These are phyloP conservation scores for Cyprinodon brontotheroides DNA, from an alignment of 2,113 vertebrate genomes.

Conservation along the genomic window DNA sequence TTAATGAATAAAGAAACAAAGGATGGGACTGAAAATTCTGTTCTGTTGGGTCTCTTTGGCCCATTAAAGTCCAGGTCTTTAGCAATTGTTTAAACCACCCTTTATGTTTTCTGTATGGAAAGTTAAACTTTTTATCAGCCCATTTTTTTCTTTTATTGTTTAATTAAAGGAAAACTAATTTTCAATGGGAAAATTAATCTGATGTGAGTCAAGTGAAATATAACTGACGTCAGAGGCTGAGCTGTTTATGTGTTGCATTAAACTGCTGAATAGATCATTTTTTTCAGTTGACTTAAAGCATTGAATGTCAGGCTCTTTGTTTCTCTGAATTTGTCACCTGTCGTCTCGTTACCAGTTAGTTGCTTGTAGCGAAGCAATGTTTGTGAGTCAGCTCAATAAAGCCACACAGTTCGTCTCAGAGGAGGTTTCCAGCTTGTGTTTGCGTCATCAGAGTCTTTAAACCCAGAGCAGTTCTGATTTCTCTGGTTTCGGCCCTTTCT, in stretches of 20 bases:
- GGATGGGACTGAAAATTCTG: too few species aligned
- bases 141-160: not conserved
- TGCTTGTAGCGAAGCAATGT: constrained; percentile 6
- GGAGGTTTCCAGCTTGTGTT: constrained; percentile 27
- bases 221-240: not conserved
- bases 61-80: not conserved
- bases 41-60: too few species aligned
- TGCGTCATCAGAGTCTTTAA: constrained; percentile 14
- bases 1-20: too few species aligned
- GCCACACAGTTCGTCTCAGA: constrained; percentile 20
- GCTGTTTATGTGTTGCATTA: not conserved
- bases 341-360: not conserved
- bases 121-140: not conserved
- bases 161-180: not conserved
- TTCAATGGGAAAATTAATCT: not conserved
- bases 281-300: not conserved
- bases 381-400: not conserved
- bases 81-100: not conserved
- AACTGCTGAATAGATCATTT: not conserved
- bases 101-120: not conserved
- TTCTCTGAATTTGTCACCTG: not conserved
- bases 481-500: constrained; percentile 31
- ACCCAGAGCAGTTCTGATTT: constrained; percentile 30
- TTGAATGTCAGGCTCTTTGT: not conserved
- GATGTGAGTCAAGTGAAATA: not conserved